Evolutionary conservation across 35 echinoderm and acorn worm species (phyloP).

Genomic region (Holothuria glaberrima): DNA sequence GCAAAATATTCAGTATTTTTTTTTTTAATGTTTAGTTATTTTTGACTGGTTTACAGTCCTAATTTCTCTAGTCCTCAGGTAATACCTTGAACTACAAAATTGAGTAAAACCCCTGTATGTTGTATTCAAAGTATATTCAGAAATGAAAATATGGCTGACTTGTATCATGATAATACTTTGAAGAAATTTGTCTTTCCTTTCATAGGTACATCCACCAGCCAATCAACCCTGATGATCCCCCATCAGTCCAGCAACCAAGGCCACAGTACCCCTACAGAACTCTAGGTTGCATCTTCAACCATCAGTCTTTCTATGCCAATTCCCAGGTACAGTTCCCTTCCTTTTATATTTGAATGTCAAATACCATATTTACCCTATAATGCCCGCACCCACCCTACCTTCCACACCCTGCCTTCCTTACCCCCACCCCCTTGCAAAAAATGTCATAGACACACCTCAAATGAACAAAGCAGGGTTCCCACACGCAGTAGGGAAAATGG

Average conservation of each 20-base stretch:
- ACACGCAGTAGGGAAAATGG: too few relatives aligned
- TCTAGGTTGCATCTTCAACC: constrained; percentile 94
- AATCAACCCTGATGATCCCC: constrained; percentile 94
- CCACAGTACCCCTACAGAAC: constrained; percentile 90
- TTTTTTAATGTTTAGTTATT: too few relatives aligned
- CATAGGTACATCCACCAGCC: constrained; percentile 89
- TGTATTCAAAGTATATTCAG: background rate
- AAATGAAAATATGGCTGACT: background rate
- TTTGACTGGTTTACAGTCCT: too few relatives aligned
- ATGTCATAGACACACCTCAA: background rate
- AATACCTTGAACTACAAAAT: background rate
- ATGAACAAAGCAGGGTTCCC: too few relatives aligned
- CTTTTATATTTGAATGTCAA: background rate
- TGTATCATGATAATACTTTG: background rate
- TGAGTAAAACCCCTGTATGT: background rate
- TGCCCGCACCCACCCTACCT: too few relatives aligned
- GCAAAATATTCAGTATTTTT: too few relatives aligned
- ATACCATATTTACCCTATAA: too few relatives aligned
- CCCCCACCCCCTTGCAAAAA: too few relatives aligned
- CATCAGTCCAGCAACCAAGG: constrained; percentile 75
- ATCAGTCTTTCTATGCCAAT: constrained; percentile 90
- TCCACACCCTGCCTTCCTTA: too few relatives aligned
- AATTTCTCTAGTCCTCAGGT: too few relatives aligned
- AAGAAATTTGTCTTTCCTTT: background rate
- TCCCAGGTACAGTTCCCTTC: constrained; percentile 74